These are phyloP conservation scores for Herpetotheres cachinnans DNA, from an alignment of 2,113 vertebrate species.

Conservation along the genomic window DNA sequence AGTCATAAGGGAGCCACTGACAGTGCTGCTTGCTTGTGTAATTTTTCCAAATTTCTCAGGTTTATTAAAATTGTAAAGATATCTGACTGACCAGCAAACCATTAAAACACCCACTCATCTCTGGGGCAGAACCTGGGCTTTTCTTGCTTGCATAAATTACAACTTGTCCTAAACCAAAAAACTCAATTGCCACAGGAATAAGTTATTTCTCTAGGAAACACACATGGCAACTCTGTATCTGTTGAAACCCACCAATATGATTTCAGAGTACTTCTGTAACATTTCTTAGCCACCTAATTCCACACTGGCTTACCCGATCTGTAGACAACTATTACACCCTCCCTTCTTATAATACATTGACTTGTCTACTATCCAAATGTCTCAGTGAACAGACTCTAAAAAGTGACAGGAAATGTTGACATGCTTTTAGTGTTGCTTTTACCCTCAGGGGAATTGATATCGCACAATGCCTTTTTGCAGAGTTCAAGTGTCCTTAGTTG, in stretches of 20 bases:
- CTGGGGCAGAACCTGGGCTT: not conserved
- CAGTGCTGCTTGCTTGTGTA: not conserved
- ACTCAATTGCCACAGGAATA: not conserved
- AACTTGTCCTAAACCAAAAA: not conserved
- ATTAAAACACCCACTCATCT: not conserved
- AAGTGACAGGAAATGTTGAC: not conserved
- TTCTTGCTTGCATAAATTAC: not conserved
- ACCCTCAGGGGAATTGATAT: not conserved
- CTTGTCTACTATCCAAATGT: not conserved
- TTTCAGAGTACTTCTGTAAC: not conserved
- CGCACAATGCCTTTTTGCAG: not conserved
- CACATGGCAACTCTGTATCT: fast-evolving
- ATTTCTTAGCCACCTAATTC: not conserved
- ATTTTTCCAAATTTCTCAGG: not conserved
- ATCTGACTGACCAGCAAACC: not conserved
- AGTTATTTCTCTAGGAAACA: not conserved
- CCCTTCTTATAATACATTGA: not conserved
- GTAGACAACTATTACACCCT: not conserved
- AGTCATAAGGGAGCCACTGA: not conserved
- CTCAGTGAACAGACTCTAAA: not conserved
- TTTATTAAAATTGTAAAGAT: not conserved
- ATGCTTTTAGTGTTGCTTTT: not conserved
- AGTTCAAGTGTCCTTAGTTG: not conserved
- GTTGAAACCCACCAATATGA: not conserved
- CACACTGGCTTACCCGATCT: not conserved